phyloP scores from a whole-genome alignment of 2,797 vertebrate genomes.

The Nothura maculosa region DNA sequence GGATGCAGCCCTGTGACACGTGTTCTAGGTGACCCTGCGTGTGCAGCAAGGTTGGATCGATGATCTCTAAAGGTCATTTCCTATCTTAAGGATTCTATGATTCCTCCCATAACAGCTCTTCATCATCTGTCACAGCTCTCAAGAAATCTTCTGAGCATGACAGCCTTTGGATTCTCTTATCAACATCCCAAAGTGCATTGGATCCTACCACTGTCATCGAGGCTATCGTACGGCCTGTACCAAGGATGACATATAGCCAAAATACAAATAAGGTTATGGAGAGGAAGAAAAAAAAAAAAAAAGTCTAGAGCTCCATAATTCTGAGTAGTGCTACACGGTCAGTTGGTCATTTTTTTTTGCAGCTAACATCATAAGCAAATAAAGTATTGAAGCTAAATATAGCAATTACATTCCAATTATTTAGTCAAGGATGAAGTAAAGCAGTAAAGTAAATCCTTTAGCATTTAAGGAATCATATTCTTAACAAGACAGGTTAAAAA shows the following conservation, averaged over 20 bases:
- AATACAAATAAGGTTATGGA: background rate
- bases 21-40: no score
- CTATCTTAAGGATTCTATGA: no score
- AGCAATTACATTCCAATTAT: no score
- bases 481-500: no score
- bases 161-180: background rate
- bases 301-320: background rate
- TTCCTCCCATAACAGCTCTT: no score
- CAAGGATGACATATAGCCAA: background rate
- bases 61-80: no score
- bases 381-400: constrained; percentile 18
- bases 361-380: constrained; percentile 11
- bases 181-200: background rate
- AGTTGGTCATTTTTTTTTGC: background rate
- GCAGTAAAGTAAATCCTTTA: constrained; percentile 35
- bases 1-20: no score
- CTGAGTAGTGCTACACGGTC: background rate
- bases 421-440: no score
- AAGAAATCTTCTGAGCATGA: background rate
- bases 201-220: background rate
- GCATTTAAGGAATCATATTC: background rate
- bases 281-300: background rate
- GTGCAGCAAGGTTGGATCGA: no score
- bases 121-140: background rate
- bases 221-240: background rate